Conservation (phyloP, 2,797 vertebrate genomes). For the Manis pentadactyla region DNA sequence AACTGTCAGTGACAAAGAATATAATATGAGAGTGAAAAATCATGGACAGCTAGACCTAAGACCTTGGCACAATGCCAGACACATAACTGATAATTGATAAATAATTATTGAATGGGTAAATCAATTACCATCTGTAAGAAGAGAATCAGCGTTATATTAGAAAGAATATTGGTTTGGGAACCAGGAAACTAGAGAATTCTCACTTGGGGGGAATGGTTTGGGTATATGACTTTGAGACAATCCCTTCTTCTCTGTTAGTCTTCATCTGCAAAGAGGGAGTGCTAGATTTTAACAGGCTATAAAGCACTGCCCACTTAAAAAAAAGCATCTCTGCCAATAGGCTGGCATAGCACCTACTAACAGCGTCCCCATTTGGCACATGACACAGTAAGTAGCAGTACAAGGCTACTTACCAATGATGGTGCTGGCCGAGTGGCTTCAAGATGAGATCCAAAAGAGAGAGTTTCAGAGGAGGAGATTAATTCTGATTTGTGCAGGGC, state of each 20-base stretch:
- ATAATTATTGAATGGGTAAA: not conserved
- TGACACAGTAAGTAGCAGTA: not conserved
- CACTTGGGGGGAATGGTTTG: not conserved
- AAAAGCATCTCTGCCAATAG: not conserved
- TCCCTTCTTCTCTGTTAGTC: not conserved
- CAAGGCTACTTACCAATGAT: not conserved
- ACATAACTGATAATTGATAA: not conserved
- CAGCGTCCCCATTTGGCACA: not conserved
- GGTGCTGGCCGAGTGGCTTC: not conserved
- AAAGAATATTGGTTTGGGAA: not conserved
- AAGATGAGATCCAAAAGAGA: not conserved
- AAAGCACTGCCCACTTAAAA: not conserved
- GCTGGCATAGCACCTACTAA: not conserved
- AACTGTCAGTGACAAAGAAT: not conserved
- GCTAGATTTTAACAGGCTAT: not conserved
- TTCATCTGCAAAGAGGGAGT: not conserved
- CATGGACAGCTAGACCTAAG: not conserved
- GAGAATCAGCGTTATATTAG: not conserved
- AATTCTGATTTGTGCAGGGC: not conserved
- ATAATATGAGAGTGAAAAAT: slow-evolving; percentile 8
- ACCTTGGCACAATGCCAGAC: not conserved
- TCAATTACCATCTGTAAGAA: not conserved
- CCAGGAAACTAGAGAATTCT: not conserved
- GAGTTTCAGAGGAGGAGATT: not conserved
- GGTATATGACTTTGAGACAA: not conserved